Evolutionary conservation across 2,888 invertebrate genomes (phyloP).

Genomic region (Syrista parreyssii): DNA sequence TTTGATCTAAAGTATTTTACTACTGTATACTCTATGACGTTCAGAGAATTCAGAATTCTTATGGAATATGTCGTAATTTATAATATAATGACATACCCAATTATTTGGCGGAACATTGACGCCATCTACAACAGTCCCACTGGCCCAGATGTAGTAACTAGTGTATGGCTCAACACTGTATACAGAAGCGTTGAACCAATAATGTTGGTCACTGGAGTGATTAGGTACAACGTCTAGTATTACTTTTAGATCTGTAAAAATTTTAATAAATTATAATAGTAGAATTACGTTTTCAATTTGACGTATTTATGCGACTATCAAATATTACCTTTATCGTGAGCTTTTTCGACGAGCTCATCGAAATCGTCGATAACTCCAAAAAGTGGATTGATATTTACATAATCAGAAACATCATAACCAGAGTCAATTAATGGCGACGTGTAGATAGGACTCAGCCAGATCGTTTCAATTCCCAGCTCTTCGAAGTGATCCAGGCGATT

Average conservation of each 20-base stretch:
- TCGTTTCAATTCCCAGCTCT: conserved; percentile 45
- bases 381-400: conserved; percentile 38
- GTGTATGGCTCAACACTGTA: conserved; percentile 32
- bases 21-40: too few relatives aligned
- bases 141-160: conserved; percentile 53
- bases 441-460: conserved; percentile 50
- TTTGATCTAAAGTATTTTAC: too few relatives aligned
- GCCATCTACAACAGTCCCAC: conserved; percentile 50
- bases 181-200: conserved; percentile 50
- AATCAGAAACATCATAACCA: conserved; percentile 50
- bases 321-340: conserved; percentile 43
- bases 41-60: too few relatives aligned
- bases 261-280: not conserved
- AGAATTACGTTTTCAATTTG: not conserved
- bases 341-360: conserved; percentile 38
- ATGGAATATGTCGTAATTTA: not conserved
- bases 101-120: conserved; percentile 77
- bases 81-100: conserved; percentile 72
- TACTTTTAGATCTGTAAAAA: conserved; percentile 47
- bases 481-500: conserved; percentile 44
- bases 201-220: conserved; percentile 52
- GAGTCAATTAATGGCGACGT: conserved; percentile 44
- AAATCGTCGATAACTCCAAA: conserved; percentile 48
- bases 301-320: not conserved
- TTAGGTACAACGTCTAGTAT: conserved; percentile 58